phyloP scores from a whole-genome alignment of 2,113 vertebrate genomes.

The Eurystomus gularis region DNA sequence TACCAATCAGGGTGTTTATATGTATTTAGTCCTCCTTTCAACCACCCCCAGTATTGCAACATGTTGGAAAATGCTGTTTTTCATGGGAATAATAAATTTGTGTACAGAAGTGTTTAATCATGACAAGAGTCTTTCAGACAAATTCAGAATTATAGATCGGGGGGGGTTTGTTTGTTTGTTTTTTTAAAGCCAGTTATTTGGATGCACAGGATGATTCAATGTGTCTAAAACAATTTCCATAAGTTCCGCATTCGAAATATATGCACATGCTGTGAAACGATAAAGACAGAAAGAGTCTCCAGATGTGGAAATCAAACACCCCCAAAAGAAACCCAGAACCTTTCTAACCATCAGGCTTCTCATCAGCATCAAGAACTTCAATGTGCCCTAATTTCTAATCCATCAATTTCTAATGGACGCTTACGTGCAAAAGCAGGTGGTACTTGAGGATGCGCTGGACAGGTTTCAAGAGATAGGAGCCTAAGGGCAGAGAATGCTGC shows the following conservation, averaged over 20 bases:
- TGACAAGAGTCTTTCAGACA: background rate
- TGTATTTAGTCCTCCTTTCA: background rate
- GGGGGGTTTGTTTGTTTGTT: too few relatives aligned
- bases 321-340: background rate
- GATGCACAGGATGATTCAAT: background rate
- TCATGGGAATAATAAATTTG: background rate
- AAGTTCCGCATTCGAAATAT: slow-evolving; percentile 14
- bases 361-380: background rate
- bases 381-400: accelerated
- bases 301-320: background rate
- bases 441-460: slow-evolving; percentile 99
- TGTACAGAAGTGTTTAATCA: background rate
- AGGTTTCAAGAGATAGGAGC: slow-evolving; percentile 97
- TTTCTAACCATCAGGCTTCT: background rate
- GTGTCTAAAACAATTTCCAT: background rate
- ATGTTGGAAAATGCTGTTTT: slow-evolving; percentile 12
- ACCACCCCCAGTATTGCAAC: background rate
- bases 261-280: slow-evolving; percentile 15
- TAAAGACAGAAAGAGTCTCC: background rate
- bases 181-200: background rate
- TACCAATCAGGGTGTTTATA: background rate
- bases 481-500: slow-evolving; percentile 91
- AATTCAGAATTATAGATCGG: background rate
- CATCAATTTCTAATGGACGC: slow-evolving; percentile 28
- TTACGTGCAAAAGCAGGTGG: slow-evolving; percentile 93